phyloP scores from a whole-genome alignment of 2,888 invertebrate species.

The Eubasilissa splendida region DNA sequence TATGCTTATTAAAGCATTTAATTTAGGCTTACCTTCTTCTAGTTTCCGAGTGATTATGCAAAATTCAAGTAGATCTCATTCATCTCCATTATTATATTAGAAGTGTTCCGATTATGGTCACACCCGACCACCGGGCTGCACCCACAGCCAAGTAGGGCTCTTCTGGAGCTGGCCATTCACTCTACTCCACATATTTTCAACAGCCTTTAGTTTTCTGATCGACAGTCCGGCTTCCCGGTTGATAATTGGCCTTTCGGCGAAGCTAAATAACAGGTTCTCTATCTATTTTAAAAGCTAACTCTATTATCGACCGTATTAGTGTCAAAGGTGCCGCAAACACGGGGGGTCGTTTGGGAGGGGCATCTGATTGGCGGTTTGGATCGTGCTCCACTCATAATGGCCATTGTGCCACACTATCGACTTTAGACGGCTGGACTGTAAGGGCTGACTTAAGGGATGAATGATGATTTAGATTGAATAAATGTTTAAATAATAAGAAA shows the following conservation, averaged over 20 bases:
- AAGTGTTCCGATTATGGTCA: no score
- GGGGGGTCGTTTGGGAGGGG: slow-evolving; percentile 34
- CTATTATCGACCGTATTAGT: slow-evolving; percentile 39
- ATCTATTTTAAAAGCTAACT: slow-evolving; percentile 48
- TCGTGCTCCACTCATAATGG: slow-evolving; percentile 9
- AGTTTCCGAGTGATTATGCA: no score
- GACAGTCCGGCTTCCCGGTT: slow-evolving; percentile 13
- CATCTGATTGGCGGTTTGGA: slow-evolving; percentile 38
- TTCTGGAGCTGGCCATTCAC: no score
- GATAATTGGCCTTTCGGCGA: slow-evolving; percentile 51
- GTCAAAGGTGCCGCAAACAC: slow-evolving; percentile 50
- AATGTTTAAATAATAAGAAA: no score
- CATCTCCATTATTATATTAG: no score
- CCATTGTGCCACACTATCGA: slow-evolving; percentile 1
- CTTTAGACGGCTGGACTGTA: not conserved
- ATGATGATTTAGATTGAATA: not conserved
- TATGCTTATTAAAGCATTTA: no score
- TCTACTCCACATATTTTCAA: not conserved
- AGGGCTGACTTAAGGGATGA: slow-evolving; percentile 11
- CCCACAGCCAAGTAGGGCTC: no score
- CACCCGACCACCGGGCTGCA: no score
- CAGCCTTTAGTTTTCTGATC: slow-evolving; percentile 10
- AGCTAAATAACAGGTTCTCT: slow-evolving; percentile 49
- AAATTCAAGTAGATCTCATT: no score
- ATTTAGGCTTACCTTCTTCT: no score